A percentile compares a stretch with the other conserved stretches of the same genome.
Conservation (phyloP, 2,113 vertebrate genomes). For the Ranitomeya variabilis region DNA sequence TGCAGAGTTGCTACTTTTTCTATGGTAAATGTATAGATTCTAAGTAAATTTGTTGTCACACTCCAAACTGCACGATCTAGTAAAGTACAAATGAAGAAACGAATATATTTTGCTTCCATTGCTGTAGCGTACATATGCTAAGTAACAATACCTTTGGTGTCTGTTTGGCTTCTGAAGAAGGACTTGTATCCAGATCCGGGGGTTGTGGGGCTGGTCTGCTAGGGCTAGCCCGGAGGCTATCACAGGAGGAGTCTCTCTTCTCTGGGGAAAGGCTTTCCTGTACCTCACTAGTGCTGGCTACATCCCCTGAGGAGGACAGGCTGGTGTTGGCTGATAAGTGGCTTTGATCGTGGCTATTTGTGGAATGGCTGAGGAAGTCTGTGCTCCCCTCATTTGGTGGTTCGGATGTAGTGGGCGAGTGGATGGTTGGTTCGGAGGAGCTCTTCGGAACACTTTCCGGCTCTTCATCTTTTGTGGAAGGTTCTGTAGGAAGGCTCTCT, state of each 20-base stretch:
- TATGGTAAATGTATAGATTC: too few relatives aligned
- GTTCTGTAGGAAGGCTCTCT: conserved; percentile 85
- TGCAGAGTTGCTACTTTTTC: too few relatives aligned
- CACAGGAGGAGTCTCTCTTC: conserved; percentile 58
- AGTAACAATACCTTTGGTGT: conserved; percentile 71
- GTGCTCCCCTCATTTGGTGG: conserved; percentile 14
- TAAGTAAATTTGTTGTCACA: too few relatives aligned
- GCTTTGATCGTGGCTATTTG: conserved; percentile 60
- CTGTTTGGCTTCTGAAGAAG: conserved; percentile 69
- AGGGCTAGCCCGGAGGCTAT: conserved; percentile 59
- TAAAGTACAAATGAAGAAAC: background rate
- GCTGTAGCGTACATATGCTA: background rate
- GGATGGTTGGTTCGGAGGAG: conserved; percentile 86
- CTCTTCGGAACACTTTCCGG: conserved; percentile 70
- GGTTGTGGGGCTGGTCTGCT: conserved; percentile 63
- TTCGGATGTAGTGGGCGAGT: conserved; percentile 59
- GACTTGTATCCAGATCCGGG: conserved; percentile 62
- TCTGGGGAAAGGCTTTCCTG: conserved; percentile 55
- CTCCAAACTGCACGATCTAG: too few relatives aligned
- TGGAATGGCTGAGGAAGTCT: conserved; percentile 41
- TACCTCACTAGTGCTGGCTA: conserved; percentile 50
- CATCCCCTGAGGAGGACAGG: conserved; percentile 68
- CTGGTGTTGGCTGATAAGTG: conserved; percentile 69
- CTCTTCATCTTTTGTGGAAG: conserved; percentile 69
- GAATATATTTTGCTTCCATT: background rate